Conservation (phyloP, 2,113 vertebrate species). For the Rallus limicola region DNA sequence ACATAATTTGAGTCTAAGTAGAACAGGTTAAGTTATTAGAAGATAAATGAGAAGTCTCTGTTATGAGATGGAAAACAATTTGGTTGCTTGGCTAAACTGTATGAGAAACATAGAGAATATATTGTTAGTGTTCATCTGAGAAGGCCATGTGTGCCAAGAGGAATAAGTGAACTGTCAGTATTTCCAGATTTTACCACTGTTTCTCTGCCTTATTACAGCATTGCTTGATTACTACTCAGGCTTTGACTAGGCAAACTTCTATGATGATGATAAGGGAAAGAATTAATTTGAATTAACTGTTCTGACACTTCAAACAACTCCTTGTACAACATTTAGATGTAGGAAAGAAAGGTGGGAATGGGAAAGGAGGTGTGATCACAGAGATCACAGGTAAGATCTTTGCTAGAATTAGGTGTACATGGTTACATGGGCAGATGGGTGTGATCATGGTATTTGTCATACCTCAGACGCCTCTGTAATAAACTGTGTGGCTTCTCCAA, state of each 20-base stretch:
- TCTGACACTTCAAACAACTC: neutral
- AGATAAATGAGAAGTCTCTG: neutral
- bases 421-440: neutral
- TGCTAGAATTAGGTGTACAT: neutral
- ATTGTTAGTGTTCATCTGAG: neutral
- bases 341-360: neutral
- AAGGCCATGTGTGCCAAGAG: neutral
- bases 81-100: neutral
- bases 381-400: neutral
- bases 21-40: neutral
- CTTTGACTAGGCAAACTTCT: neutral
- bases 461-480: neutral
- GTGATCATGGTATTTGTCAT: neutral
- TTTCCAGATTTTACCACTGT: neutral
- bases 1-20: neutral
- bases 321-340: neutral
- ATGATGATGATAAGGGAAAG: neutral
- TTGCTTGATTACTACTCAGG: neutral
- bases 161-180: neutral
- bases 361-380: neutral
- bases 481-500: fast-evolving
- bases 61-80: neutral
- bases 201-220: neutral
- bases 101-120: neutral
- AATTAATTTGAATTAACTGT: neutral